A percentile compares a stretch with the other conserved stretches of the same genome.
These are phyloP conservation scores for Apotomis capreana DNA, from an alignment of 2,888 invertebrate species.

Conservation along the genomic window DNA sequence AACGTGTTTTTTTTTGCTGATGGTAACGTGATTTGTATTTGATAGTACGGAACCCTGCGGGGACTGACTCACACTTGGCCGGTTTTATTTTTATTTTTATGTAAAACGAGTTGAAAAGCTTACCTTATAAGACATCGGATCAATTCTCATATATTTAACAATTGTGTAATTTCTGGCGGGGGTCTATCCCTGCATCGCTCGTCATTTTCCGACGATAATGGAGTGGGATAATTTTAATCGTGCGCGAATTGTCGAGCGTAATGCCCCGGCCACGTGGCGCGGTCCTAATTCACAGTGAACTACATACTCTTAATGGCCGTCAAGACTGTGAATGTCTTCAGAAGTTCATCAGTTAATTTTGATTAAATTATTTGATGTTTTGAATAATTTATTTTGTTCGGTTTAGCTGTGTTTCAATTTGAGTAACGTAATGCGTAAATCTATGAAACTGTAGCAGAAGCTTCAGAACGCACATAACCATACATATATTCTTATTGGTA, in stretches of 20 bases:
- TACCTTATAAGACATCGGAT: not conserved
- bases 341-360: conserved; percentile 63
- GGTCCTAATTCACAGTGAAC: conserved; percentile 62
- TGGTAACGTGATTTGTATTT: too few relatives aligned
- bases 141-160: not conserved
- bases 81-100: too few relatives aligned
- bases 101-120: too few relatives aligned
- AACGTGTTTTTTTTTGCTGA: too few relatives aligned
- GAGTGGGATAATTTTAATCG: conserved; percentile 82
- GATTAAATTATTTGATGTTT: conserved; percentile 37
- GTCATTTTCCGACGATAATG: conserved; percentile 75
- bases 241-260: conserved; percentile 76
- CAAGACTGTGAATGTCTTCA: conserved; percentile 56
- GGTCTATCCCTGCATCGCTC: conserved; percentile 54
- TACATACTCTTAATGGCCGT: conserved; percentile 58
- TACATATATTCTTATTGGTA: too few relatives aligned
- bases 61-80: too few relatives aligned
- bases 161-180: conserved; percentile 47
- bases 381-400: conserved; percentile 17
- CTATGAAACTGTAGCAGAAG: too few relatives aligned
- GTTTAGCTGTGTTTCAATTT: conserved; percentile 1
- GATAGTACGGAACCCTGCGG: too few relatives aligned
- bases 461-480: too few relatives aligned
- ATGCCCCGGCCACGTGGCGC: conserved; percentile 75
- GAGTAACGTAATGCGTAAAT: not conserved